These are phyloP conservation scores for Graphium colonna DNA, from an alignment of 2,888 invertebrate genomes.

Conservation along the genomic window DNA sequence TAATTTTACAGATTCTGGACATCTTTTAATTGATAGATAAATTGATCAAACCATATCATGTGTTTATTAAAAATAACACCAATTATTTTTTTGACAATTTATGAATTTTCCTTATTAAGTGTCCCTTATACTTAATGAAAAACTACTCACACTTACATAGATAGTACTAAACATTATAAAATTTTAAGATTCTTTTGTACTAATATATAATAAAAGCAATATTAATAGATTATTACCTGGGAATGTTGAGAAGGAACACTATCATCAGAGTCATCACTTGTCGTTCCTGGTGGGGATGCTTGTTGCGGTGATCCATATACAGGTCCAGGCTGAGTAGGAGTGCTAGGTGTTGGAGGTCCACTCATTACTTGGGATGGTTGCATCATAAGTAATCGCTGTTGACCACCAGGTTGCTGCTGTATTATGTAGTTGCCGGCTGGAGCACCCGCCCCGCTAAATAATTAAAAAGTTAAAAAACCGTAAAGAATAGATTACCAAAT, in stretches of 20 bases:
- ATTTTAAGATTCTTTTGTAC: too few species aligned
- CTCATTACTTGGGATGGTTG: conserved; percentile 75
- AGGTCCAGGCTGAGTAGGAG: conserved; percentile 60
- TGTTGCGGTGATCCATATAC: conserved; percentile 81
- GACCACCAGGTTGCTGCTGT: conserved; percentile 79
- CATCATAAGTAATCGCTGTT: conserved; percentile 77
- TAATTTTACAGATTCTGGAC: too few species aligned
- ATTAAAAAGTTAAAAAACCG: not conserved
- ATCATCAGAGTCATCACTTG: conserved; percentile 93
- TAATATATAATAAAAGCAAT: too few species aligned
- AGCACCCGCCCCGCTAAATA: conserved; percentile 68
- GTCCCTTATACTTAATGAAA: too few species aligned
- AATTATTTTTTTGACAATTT: too few species aligned
- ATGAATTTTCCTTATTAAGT: too few species aligned
- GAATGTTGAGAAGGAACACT: conserved; percentile 84
- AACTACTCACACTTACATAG: too few species aligned
- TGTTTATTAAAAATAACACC: too few species aligned
- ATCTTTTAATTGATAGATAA: too few species aligned
- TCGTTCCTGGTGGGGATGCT: conserved; percentile 85
- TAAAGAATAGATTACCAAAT: not conserved
- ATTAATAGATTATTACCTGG: conserved; percentile 48
- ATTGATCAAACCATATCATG: too few species aligned
- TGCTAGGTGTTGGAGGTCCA: conserved; percentile 68
- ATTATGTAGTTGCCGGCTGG: conserved; percentile 81
- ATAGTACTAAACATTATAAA: too few species aligned